Evolutionary conservation across 2,113 vertebrate species (phyloP).

Genomic region (Microcebus tavaratra): DNA sequence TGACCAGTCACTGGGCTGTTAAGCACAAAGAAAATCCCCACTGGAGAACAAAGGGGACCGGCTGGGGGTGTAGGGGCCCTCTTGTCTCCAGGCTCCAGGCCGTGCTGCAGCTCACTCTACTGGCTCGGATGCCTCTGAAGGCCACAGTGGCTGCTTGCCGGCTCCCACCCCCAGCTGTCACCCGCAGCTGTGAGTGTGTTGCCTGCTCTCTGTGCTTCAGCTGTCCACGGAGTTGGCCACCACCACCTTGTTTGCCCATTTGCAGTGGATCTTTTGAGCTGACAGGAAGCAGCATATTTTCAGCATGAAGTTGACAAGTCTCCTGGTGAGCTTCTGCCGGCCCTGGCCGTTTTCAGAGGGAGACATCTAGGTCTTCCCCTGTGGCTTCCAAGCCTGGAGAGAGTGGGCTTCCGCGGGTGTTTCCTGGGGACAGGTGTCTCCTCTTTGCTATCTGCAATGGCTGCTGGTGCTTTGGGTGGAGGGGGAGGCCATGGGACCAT

Average conservation of each 20-base stretch:
- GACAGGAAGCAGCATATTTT: constrained; percentile 90
- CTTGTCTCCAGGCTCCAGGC: too few relatives aligned
- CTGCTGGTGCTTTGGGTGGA: constrained; percentile 90
- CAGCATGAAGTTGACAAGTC: constrained; percentile 89
- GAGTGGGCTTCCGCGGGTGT: constrained; percentile 81
- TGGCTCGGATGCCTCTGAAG: too few relatives aligned
- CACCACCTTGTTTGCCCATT: constrained; percentile 85
- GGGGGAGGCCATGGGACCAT: constrained; percentile 87
- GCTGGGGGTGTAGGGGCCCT: too few relatives aligned
- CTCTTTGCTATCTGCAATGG: constrained; percentile 78
- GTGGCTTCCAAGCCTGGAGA: constrained; percentile 86
- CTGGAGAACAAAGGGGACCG: too few relatives aligned
- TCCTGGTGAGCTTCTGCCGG: constrained; percentile 83
- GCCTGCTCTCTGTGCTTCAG: neutral
- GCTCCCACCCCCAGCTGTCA: too few relatives aligned
- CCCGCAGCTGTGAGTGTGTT: too few relatives aligned
- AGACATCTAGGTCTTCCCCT: constrained; percentile 86
- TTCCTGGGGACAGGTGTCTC: constrained; percentile 88
- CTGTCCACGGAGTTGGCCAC: constrained; percentile 85
- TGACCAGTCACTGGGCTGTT: too few relatives aligned
- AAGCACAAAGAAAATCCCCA: too few relatives aligned
- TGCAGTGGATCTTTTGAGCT: constrained; percentile 80
- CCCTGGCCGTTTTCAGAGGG: constrained; percentile 87
- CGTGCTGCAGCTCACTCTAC: too few relatives aligned
- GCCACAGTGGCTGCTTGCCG: too few relatives aligned